A percentile compares a stretch with the other conserved stretches of the same genome.
phyloP scores from a whole-genome alignment of 2,113 vertebrate genomes.

The Todiramphus chloris region DNA sequence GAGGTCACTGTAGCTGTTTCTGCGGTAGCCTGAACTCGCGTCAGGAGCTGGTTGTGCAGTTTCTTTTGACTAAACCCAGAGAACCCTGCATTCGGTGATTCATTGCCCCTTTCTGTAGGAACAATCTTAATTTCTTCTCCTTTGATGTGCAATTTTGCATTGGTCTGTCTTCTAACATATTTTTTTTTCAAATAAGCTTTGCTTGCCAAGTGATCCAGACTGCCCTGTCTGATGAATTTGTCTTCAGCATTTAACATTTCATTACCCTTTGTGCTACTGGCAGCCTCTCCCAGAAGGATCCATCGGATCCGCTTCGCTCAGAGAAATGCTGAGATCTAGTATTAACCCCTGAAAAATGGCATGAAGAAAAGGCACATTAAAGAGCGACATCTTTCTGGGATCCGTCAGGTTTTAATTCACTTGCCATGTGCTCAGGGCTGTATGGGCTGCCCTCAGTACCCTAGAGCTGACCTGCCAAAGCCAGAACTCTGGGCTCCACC shows the following conservation, averaged over 20 bases:
- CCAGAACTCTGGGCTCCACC: neutral
- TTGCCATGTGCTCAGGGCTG: neutral
- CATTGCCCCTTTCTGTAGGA: neutral
- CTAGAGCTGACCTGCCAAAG: neutral
- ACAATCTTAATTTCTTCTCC: neutral
- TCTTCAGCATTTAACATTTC: neutral
- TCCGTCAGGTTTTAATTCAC: neutral
- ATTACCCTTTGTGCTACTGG: conserved; percentile 18
- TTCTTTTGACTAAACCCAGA: neutral
- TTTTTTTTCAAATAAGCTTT: neutral
- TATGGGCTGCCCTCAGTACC: neutral
- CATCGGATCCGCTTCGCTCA: neutral
- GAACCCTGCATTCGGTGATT: neutral
- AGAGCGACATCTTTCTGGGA: neutral
- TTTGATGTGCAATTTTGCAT: neutral
- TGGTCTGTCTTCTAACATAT: neutral
- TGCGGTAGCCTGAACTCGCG: neutral
- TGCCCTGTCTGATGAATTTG: conserved; percentile 13
- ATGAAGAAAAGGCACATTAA: neutral
- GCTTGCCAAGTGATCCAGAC: conserved; percentile 25
- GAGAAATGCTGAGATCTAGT: neutral
- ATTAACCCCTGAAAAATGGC: neutral
- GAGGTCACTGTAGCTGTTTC: neutral
- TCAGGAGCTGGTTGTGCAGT: neutral
- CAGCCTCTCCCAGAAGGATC: neutral